phyloP scores from a whole-genome alignment of 2,113 vertebrate species.

The Rhinolophus ferrumequinum region DNA sequence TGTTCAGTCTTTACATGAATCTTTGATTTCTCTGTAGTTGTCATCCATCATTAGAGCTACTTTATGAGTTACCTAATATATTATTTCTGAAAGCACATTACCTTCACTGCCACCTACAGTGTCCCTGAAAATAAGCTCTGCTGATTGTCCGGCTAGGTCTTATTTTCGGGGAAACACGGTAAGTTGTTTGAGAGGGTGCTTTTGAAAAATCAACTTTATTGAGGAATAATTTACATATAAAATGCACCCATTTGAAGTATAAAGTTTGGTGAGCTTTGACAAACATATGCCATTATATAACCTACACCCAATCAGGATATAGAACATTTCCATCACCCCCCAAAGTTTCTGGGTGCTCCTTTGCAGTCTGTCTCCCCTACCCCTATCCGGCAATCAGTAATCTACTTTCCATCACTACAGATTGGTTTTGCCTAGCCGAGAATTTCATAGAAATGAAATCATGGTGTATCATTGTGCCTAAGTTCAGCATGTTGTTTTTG shows the following conservation, averaged over 20 bases:
- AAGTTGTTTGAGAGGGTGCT: not conserved
- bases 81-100: not conserved
- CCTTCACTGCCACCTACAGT: not conserved
- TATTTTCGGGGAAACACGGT: too few species aligned
- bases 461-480: not conserved
- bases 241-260: not conserved
- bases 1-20: not conserved
- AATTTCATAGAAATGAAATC: not conserved
- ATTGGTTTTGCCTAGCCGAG: not conserved
- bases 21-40: not conserved
- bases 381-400: not conserved
- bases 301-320: not conserved
- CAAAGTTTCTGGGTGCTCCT: not conserved
- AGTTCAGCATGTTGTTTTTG: not conserved
- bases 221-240: not conserved
- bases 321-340: not conserved
- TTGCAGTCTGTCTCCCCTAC: not conserved
- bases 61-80: conserved; percentile 6
- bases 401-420: not conserved
- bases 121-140: too few species aligned
- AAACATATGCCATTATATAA: not conserved
- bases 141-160: too few species aligned
- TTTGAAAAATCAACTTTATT: conserved; percentile 13
- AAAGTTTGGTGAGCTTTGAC: conserved; percentile 5
- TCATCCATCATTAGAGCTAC: not conserved